Percentiles rank a stretch among this genome's conserved stretches.
Evolutionary conservation across 2,888 invertebrate species (phyloP).

Genomic region (Chymomyza fuscimana): DNA sequence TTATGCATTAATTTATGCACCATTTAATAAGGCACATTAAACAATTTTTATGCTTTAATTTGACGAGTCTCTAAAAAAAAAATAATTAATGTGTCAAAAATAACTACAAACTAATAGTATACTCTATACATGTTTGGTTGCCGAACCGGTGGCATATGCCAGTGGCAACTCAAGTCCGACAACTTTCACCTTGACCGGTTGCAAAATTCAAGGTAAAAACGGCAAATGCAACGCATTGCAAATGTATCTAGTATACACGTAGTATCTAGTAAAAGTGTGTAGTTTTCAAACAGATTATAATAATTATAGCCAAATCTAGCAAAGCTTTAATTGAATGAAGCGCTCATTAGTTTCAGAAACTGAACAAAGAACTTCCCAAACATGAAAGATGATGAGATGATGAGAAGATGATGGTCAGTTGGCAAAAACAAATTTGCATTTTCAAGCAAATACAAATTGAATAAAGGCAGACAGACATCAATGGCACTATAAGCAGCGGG

Average conservation of each 20-base stretch:
- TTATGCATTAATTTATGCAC: slow-evolving; percentile 46
- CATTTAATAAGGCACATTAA: slow-evolving; percentile 33
- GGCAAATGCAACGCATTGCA: slow-evolving; percentile 16
- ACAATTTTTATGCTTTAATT: slow-evolving; percentile 51
- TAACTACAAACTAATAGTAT: slow-evolving; percentile 20
- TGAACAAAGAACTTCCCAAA: slow-evolving; percentile 68
- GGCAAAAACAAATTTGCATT: slow-evolving; percentile 54
- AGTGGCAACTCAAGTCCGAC: slow-evolving; percentile 56
- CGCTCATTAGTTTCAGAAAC: slow-evolving; percentile 15
- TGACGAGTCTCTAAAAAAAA: slow-evolving; percentile 16
- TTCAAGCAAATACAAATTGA: slow-evolving; percentile 54
- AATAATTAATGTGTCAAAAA: slow-evolving; percentile 69
- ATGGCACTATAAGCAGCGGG: slow-evolving; percentile 4
- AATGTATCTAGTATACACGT: slow-evolving; percentile 26
- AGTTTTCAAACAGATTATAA: slow-evolving; percentile 27
- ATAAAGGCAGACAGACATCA: slow-evolving; percentile 36
- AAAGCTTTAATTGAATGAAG: not conserved
- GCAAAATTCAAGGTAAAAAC: slow-evolving; percentile 39
- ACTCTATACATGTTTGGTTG: not conserved
- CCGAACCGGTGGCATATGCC: not conserved
- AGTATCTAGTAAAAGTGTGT: slow-evolving; percentile 28
- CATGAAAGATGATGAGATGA: slow-evolving; percentile 14
- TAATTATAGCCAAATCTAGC: slow-evolving; percentile 8
- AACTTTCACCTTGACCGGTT: slow-evolving; percentile 77
- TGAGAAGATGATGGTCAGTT: not conserved